Conservation (phyloP, 30 jellyfish, hydroid and myxozoan genomes). For the Euphysa ruthae region DNA sequence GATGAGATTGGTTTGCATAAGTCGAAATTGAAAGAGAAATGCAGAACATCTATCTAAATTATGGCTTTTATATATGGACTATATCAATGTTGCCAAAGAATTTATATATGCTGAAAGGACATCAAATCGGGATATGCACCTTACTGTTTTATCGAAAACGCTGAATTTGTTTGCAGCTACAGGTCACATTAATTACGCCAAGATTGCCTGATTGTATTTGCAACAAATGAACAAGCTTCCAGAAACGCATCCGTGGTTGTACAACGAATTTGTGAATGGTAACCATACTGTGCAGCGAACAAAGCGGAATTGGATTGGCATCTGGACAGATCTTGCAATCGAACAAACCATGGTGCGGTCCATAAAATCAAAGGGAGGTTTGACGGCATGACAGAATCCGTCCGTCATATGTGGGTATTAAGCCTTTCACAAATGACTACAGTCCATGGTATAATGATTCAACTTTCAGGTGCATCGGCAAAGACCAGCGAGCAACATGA, state of each 20-base stretch:
- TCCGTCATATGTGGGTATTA: conserved; percentile 30
- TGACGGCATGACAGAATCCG: conserved; percentile 36
- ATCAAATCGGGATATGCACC: conserved; percentile 30
- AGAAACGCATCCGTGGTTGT: conserved; percentile 21
- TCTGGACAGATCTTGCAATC: conserved; percentile 45
- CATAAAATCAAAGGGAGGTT: conserved; percentile 34
- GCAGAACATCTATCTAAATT: conserved; percentile 26
- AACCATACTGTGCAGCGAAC: conserved; percentile 21
- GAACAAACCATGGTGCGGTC: conserved; percentile 54
- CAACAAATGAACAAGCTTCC: conserved; percentile 35
- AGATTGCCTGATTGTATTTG: conserved; percentile 28
- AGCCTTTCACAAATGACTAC: conserved; percentile 1
- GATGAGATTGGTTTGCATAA: background rate
- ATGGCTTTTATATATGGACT: conserved; percentile 37
- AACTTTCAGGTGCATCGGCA: background rate
- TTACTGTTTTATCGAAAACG: conserved; percentile 9
- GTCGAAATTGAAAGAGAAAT: conserved; percentile 8
- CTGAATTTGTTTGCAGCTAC: conserved; percentile 36
- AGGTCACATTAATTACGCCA: conserved; percentile 43
- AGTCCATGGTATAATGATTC: conserved; percentile 35
- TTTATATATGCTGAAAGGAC: conserved; percentile 42
- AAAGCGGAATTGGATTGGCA: conserved; percentile 31
- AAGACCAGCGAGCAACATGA: conserved; percentile 47
- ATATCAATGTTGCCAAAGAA: background rate
- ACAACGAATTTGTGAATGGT: conserved; percentile 8